Base-by-base conservation (phyloP, 2,888 invertebrate genomes). In the Rotaria sp. region DNA sequence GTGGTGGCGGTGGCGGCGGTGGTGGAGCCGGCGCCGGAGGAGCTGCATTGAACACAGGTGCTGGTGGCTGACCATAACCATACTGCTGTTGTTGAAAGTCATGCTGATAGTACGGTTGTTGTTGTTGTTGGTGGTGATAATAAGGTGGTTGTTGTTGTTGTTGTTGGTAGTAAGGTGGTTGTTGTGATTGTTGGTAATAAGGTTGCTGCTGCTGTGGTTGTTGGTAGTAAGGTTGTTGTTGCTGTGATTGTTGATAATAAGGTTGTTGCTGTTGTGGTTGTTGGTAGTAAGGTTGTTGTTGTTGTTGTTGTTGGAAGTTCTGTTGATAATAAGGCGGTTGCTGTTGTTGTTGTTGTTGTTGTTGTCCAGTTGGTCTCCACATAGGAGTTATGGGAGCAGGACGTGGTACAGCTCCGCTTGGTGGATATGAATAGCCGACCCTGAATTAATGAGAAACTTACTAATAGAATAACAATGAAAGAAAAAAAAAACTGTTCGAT, bases 281-380 rank as follows among this genome's bases (percentile, higher is more conserved):
- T 55, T 30, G 55, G n/a, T n/a, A n/a, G n/a, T n/a, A n/a, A n/a
- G n/a, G 11, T 50, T 8, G 57, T 55, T 4, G 55, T 55, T 55
- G 55, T 52, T 85, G 75, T 26, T 35, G 59, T 55, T 30, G 55
- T 30, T 84, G 86, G 30, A 84, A 84, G 48, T 86, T 59, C 48
- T 52, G 57, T 48, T 84, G 86, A 10, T 84, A 59, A 24, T 84
- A 59, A 84, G 57, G 50, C 35, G 57, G 50, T 26, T 30, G 84
- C 7, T 15, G 48, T 48, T 50, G 84, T 24, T 55, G 84, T 59
- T 84, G 86, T 67, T 30, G 67, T 30, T 67, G 67, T 26, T 30
- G 67, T 35, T 67, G 67, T 10, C 15, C 45, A n/a, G 26, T 4
- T 13, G 80, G 80, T 45, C 18, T 80, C 80, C 80, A 80, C 8